Base-by-base conservation (phyloP, 1,140 invertebrate species). In the Microplitis demolitor region DNA sequence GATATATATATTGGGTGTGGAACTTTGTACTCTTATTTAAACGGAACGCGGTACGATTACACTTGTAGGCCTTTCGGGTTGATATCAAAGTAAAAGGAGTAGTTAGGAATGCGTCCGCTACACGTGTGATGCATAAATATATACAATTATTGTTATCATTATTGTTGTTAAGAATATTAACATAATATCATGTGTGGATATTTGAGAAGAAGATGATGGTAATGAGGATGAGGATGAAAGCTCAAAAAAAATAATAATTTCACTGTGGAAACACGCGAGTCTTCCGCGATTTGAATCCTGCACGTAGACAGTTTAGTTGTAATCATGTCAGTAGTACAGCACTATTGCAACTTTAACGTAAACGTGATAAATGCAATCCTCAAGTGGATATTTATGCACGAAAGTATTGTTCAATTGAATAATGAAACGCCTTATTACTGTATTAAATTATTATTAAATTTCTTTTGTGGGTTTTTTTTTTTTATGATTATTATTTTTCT, bases 271-370 rank as follows among this genome's bases (percentile, higher is more conserved):
- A 39, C 56, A 63, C 61, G 31, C 13, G 45, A 63, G 31, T 8
- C 50, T 50, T 70, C 61, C 60, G 39, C 39, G 60, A 63, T 70
- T 58, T 1, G 16, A 66, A 37, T 50, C 9, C 34, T 37, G 62
- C 33, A 58, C 33, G 62, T 72, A 60, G 51, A 24, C 37, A 4
- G 50, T 45, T 45, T 45, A 69, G 54, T 34, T 5, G 69, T 71
- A 71, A 71, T 71, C 51, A 72, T 72, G 70, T 72, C 63, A 72
- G 70, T 72, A 72, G 70, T 66, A 66, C 70, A 64, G 35, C 45
- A 66, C 34, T 37, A 71, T 64, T 71, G 45, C 53, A 35, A 71
- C 54, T 39, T 31, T 14, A 63, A 71, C 45, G 24, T 45, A 34
- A 51, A 62, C 53, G 50, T 63, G 39, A 50, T 51, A 66, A 31